Percentiles rank a stretch among this genome's conserved stretches.
Conservation (phyloP, 2,797 vertebrate genomes). For the Smutsia temminckii region DNA sequence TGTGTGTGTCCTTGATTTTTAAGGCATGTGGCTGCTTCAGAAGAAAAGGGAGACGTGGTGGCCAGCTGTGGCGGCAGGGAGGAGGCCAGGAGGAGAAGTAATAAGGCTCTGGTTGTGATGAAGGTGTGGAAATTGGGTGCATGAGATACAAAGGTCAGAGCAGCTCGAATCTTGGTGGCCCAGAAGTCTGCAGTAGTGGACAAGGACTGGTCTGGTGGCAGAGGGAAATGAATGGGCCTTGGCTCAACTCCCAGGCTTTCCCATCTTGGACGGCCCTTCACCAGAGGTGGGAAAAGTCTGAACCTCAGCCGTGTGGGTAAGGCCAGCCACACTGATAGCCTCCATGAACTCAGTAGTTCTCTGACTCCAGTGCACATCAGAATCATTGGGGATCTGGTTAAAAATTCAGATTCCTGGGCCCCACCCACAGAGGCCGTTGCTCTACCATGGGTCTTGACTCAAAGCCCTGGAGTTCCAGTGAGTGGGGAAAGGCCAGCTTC, state of each 20-base stretch:
- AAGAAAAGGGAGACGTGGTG: not conserved
- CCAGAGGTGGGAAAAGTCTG: not conserved
- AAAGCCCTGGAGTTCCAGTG: not conserved
- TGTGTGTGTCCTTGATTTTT: not conserved
- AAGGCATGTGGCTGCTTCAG: conserved; percentile 10
- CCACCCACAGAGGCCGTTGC: not conserved
- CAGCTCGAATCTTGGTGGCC: not conserved
- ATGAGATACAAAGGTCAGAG: not conserved
- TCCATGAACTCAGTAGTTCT: not conserved
- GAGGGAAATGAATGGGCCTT: not conserved
- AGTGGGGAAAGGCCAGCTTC: not conserved
- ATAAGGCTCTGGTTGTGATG: not conserved
- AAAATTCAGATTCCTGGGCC: not conserved
- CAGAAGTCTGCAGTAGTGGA: not conserved
- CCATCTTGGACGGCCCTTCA: rapidly evolving
- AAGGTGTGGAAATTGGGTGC: not conserved
- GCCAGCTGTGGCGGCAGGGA: not conserved
- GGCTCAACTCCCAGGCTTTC: not conserved
- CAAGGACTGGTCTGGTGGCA: not conserved
- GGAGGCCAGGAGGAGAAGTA: not conserved
- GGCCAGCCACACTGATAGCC: not conserved
- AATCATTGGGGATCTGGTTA: not conserved
- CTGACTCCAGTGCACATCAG: not conserved
- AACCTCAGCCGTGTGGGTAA: not conserved
- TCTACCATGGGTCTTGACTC: not conserved